Base-by-base conservation (phyloP, 1,140 invertebrate genomes). In the Magallana angulata region DNA sequence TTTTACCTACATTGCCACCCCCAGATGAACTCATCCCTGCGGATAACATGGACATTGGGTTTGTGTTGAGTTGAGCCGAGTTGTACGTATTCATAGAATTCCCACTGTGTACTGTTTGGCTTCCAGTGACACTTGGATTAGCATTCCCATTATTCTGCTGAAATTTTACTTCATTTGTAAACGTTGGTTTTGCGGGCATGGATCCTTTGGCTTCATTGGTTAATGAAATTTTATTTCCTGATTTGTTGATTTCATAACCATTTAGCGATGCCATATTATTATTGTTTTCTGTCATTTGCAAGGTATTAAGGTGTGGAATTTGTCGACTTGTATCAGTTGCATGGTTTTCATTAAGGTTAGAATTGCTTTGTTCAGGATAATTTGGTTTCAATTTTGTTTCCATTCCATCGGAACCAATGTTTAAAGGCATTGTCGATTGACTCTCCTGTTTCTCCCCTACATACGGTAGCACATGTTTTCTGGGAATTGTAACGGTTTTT, bases 1-100 rank as follows among this genome's bases (percentile, higher is more conserved):
- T 12, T 18, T 62, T 84, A 8, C 60, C 57, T 0, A 60, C 60
- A 14, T 4, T 36, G 24, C 82, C 81, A 57, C 48, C n/a, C 5
- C 9, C 48, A 0, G 81, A 7, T 18, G 82, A 62, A 62, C 62
- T 82, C 86, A 87, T 87, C 16, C 86, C 86, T 30, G 82, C 64
- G 11, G 82, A 48, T 57, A 88, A 60, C 87, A 88, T 88, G 4
- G 36, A 84, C 8, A 85, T 16, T 16, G 87, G 87, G 58, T 83
- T 88, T 0, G 68, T 81, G 8, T 88, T 68, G 57, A 62, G 82
- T 14, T 88, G 87, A 68, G 64, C 68, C 1, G 16, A 30, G n/a
- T 88, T 89, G 36, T 36, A 76, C 8, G 30, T 76, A 30, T 30
- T 30, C 12, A 24, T 24, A 4, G 24, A 14, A 30, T 76, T 30